Percentiles rank a stretch among this genome's conserved stretches.
Conservation (phyloP, 1,140 invertebrate species). For the Ostrea edulis region DNA sequence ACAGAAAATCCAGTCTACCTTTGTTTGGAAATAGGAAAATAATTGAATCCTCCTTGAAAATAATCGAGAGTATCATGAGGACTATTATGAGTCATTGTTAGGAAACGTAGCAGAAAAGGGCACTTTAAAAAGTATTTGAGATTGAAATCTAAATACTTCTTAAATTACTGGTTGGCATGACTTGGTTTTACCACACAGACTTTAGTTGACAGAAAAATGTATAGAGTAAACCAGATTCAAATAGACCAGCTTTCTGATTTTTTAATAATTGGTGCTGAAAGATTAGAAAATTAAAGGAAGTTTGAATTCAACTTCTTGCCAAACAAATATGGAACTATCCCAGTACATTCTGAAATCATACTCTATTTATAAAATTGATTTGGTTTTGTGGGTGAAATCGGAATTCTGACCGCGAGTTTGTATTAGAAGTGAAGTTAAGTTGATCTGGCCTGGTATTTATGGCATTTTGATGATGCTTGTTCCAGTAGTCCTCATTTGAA, state of each 20-base stretch:
- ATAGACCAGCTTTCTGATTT: too few relatives aligned
- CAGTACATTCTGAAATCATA: too few relatives aligned
- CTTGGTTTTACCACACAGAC: conserved; percentile 25
- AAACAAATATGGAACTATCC: too few relatives aligned
- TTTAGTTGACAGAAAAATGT: background rate
- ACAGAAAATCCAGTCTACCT: background rate
- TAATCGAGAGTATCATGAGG: background rate
- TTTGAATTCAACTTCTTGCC: too few relatives aligned
- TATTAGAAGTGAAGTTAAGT: background rate
- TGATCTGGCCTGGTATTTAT: conserved; percentile 16
- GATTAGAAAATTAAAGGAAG: too few relatives aligned
- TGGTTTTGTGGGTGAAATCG: too few relatives aligned
- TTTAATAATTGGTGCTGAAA: too few relatives aligned
- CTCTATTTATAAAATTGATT: too few relatives aligned
- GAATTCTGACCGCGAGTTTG: background rate
- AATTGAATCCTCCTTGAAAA: conserved; percentile 13
- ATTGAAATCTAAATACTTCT: conserved; percentile 25
- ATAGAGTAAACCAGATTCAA: background rate
- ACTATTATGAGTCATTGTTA: conserved; percentile 32
- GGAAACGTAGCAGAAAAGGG: conserved; percentile 22
- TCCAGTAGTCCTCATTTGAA: background rate
- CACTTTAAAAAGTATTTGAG: conserved; percentile 1
- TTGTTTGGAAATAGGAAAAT: conserved; percentile 22
- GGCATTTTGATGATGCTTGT: conserved; percentile 34
- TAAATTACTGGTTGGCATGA: conserved; percentile 25